Percentiles rank a stretch among this genome's conserved stretches.
These are phyloP conservation scores for Poecilia gillii DNA, from an alignment of 2,797 vertebrate species.

Conservation along the genomic window DNA sequence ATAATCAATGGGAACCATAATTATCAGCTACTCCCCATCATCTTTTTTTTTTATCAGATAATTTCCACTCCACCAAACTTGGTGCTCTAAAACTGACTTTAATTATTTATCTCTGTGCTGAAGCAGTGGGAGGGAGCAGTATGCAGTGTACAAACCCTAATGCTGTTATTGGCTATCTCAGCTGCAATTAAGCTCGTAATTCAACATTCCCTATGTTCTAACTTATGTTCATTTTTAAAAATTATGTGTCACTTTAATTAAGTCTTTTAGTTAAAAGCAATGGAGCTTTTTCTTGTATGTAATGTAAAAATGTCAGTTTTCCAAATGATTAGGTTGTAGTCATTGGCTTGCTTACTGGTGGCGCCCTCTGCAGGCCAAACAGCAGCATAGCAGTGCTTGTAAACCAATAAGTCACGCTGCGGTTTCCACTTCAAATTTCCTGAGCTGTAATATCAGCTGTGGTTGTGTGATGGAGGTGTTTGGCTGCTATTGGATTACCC, in stretches of 20 bases:
- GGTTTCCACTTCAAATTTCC: constrained; percentile 16
- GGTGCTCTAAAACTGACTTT: constrained; percentile 36
- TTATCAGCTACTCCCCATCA: constrained; percentile 50
- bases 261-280: not conserved
- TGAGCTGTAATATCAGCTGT: constrained; percentile 30
- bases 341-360: constrained; percentile 25
- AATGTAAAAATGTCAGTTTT: not conserved
- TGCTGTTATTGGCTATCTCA: constrained; percentile 30
- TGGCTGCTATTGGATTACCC: constrained; percentile 27
- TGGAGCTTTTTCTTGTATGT: not conserved
- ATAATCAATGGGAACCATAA: constrained; percentile 60
- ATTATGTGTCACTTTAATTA: not conserved
- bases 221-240: not conserved
- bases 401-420: not conserved
- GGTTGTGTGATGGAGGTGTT: not conserved
- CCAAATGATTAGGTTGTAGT: not conserved
- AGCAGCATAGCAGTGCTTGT: constrained; percentile 33
- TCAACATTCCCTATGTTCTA: not conserved
- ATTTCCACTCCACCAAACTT: constrained; percentile 37
- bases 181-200: not conserved
- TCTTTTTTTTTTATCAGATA: constrained; percentile 26
- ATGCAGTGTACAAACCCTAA: constrained; percentile 28
- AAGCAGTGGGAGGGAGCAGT: constrained; percentile 23
- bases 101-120: constrained; percentile 53
- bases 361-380: constrained; percentile 65